phyloP scores from a whole-genome alignment of 2,888 invertebrate genomes.

The Danaus chrysippus region DNA sequence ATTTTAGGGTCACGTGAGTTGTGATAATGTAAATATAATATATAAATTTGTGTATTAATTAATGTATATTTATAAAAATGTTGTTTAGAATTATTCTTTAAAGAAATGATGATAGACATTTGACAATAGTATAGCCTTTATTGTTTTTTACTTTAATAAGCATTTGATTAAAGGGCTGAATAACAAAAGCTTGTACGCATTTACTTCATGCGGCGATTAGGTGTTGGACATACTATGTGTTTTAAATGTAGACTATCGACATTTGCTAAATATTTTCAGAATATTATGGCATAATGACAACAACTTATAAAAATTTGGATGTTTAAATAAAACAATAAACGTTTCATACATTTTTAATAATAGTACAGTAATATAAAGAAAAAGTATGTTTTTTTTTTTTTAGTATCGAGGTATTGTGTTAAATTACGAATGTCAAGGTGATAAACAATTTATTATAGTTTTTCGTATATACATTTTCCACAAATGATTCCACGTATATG shows the following conservation, averaged over 20 bases:
- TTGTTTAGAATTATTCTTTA: conserved; percentile 21
- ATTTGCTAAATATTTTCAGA: no score
- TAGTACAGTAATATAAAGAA: no score
- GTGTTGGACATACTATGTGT: not conserved
- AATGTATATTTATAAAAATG: conserved; percentile 16
- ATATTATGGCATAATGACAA: no score
- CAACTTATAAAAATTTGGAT: no score
- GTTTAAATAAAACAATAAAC: no score
- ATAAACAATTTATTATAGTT: no score
- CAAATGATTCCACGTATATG: no score
- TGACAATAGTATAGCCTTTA: conserved; percentile 32
- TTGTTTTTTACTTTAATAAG: conserved; percentile 10
- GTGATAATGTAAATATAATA: conserved; percentile 27
- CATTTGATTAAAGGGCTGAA: not conserved
- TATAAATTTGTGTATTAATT: conserved; percentile 14
- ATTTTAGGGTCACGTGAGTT: conserved; percentile 9
- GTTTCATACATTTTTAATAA: no score
- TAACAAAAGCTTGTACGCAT: conserved; percentile 15
- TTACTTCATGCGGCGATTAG: conserved; percentile 5
- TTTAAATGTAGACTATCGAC: not conserved
- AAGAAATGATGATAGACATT: conserved; percentile 29
- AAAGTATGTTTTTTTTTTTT: no score
- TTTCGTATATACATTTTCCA: no score
- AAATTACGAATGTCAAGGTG: no score
- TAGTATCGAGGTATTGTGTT: no score